Conservation (phyloP, 2,888 invertebrate genomes). For the Platycheirus albimanus region DNA sequence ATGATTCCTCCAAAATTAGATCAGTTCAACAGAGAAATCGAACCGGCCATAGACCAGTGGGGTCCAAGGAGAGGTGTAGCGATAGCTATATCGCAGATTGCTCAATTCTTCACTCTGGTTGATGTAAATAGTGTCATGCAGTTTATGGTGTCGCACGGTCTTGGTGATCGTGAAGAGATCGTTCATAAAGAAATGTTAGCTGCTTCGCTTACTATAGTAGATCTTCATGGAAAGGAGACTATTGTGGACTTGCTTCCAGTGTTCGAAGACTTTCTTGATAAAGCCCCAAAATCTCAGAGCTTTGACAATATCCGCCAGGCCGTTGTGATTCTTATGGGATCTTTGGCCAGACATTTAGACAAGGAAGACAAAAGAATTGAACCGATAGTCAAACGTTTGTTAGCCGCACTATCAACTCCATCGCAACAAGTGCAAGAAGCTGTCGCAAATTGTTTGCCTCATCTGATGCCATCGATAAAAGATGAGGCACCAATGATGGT, state of each 20-base stretch:
- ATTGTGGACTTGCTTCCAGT: constrained; percentile 92
- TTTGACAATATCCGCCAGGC: constrained; percentile 97
- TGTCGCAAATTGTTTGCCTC: constrained; percentile 97
- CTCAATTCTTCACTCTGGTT: constrained; percentile 86
- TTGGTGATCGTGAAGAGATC: constrained; percentile 92
- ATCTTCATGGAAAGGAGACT: constrained; percentile 94
- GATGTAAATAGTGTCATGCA: constrained; percentile 88
- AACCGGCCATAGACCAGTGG: constrained; percentile 95
- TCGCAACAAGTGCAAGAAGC: constrained; percentile 99
- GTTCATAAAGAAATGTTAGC: constrained; percentile 96
- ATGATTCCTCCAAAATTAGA: constrained; percentile 94
- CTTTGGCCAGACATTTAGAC: constrained; percentile 96
- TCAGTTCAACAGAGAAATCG: constrained; percentile 94
- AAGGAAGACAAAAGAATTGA: constrained; percentile 94
- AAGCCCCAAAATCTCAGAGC: constrained; percentile 94
- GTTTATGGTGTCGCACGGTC: constrained; percentile 93
- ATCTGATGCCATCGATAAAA: constrained; percentile 95
- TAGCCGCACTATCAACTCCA: constrained; percentile 96
- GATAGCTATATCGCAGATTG: constrained; percentile 90
- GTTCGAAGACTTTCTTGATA: constrained; percentile 96
- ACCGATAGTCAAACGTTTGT: constrained; percentile 95
- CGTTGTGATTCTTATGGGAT: constrained; percentile 98
- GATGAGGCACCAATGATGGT: constrained; percentile 95
- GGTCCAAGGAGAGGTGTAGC: constrained; percentile 94
- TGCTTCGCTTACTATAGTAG: constrained; percentile 95